These are phyloP conservation scores for Gibbula magus DNA, from an alignment of 2,888 invertebrate species.

Conservation along the genomic window DNA sequence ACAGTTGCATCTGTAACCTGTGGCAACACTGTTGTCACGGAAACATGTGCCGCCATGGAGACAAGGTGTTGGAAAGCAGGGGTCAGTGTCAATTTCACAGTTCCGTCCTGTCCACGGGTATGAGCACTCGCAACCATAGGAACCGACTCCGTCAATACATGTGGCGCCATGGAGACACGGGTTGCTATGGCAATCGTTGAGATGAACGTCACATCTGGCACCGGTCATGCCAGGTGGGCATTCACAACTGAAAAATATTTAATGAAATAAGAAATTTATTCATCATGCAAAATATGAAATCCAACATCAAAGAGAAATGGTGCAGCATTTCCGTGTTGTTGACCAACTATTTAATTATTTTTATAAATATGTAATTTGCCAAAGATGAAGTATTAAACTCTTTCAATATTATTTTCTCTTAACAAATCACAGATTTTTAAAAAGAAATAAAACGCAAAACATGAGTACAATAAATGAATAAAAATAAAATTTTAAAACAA, in stretches of 20 bases:
- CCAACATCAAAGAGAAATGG: no score
- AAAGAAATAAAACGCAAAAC: neutral
- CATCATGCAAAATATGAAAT: no score
- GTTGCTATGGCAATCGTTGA: slow-evolving; percentile 94
- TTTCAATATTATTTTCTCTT: no score
- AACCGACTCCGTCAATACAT: slow-evolving; percentile 50
- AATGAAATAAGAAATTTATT: no score
- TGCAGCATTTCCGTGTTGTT: no score
- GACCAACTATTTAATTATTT: no score
- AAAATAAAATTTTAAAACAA: no score
- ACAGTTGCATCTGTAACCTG: slow-evolving; percentile 64
- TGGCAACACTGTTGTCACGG: slow-evolving; percentile 40
- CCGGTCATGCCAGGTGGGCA: slow-evolving; percentile 59
- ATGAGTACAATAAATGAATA: no score
- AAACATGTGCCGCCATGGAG: slow-evolving; percentile 63
- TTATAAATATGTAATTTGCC: no score
- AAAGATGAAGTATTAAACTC: no score
- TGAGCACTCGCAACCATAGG: slow-evolving; percentile 86
- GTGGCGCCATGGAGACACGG: slow-evolving; percentile 91
- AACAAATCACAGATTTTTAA: no score
- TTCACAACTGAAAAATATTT: slow-evolving; percentile 54
- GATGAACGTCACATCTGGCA: slow-evolving; percentile 84
- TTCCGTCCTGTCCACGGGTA: slow-evolving; percentile 84
- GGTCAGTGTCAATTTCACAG: slow-evolving; percentile 86
- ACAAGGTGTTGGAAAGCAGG: slow-evolving; percentile 67